Conservation (phyloP, 2,113 vertebrate species). For the Nesogale talazaci region DNA sequence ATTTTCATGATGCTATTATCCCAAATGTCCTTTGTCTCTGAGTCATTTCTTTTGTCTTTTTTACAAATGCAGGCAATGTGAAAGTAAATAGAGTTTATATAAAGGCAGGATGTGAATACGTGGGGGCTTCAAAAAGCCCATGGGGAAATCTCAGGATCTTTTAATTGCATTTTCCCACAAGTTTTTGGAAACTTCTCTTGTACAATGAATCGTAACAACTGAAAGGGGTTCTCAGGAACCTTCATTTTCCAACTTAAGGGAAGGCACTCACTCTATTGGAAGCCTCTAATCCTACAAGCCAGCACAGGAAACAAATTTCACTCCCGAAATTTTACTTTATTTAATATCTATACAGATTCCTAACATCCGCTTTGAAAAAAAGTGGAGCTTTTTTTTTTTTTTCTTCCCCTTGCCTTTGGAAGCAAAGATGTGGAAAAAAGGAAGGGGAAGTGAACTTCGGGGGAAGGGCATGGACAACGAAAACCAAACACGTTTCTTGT, state of each 20-base stretch:
- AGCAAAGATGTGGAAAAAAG: neutral
- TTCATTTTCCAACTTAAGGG: neutral
- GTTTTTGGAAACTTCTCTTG: too few species aligned
- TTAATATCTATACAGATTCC: fast-evolving
- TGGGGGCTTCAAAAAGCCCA: too few species aligned
- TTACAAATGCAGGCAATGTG: neutral
- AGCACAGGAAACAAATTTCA: neutral
- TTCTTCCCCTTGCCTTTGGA: too few species aligned
- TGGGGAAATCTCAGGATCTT: too few species aligned
- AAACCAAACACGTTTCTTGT: neutral
- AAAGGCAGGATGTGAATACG: too few species aligned
- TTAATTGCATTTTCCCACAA: too few species aligned
- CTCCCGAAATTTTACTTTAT: fast-evolving
- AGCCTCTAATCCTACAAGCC: constrained; percentile 54
- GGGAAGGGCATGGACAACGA: neutral
- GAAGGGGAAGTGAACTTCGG: neutral
- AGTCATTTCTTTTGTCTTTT: neutral
- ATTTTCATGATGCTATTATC: neutral
- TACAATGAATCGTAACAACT: neutral
- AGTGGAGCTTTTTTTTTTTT: neutral
- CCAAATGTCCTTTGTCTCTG: neutral
- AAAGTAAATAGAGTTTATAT: neutral
- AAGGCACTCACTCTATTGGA: neutral
- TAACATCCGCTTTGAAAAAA: neutral
- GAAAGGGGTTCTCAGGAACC: neutral